Percentiles rank a stretch among this genome's conserved stretches.
These are phyloP conservation scores for Pterocles burchelli DNA, from an alignment of 2,113 vertebrate species.

Conservation along the genomic window DNA sequence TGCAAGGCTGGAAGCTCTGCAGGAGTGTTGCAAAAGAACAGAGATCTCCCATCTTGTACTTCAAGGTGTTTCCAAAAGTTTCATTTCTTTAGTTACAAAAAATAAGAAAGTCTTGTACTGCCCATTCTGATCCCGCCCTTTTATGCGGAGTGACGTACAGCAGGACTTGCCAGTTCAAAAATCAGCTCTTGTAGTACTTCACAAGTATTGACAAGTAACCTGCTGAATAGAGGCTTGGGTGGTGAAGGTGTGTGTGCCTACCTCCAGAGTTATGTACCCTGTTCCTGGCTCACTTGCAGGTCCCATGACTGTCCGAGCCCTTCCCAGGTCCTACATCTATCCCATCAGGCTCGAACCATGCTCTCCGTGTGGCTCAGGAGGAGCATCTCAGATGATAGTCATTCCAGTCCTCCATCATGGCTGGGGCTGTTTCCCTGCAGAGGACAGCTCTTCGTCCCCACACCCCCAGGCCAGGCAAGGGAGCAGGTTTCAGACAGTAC, in stretches of 20 bases:
- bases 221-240: background rate
- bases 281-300: background rate
- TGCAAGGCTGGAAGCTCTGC: background rate
- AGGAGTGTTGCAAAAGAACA: background rate
- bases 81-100: background rate
- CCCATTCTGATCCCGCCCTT: background rate
- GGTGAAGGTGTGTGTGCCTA: background rate
- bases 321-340: background rate
- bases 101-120: background rate
- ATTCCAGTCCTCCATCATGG: background rate
- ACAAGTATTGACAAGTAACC: background rate
- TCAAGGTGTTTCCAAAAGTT: background rate
- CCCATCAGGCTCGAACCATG: background rate
- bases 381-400: background rate
- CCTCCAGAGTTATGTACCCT: background rate
- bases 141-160: background rate
- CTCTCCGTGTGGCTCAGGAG: background rate
- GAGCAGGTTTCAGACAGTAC: background rate
- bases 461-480: background rate
- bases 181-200: background rate
- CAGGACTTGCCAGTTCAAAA: background rate
- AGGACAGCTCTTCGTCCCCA: background rate
- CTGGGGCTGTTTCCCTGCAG: background rate
- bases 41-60: background rate
- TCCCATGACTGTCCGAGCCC: background rate